phyloP scores from a whole-genome alignment of 1,140 invertebrate genomes.

The Anthonomus grandis region DNA sequence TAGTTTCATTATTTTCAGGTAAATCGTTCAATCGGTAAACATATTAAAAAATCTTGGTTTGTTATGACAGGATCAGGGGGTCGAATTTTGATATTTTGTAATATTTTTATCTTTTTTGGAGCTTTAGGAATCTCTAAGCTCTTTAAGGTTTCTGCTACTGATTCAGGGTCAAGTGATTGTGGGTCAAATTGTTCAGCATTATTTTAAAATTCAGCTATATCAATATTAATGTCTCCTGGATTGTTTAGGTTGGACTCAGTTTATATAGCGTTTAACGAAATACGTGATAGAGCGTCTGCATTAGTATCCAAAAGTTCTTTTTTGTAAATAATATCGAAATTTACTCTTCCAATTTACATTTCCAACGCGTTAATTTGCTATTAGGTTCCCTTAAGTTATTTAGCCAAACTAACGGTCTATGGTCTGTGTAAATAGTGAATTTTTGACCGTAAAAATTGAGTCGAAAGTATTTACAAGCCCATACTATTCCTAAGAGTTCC shows the following conservation, averaged over 20 bases:
- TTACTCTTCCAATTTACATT: conserved; percentile 44
- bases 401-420: conserved; percentile 37
- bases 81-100: too few relatives aligned
- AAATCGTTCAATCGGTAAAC: too few relatives aligned
- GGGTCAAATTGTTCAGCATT: too few relatives aligned
- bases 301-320: conserved; percentile 40
- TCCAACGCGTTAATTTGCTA: conserved; percentile 49
- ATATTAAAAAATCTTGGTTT: too few relatives aligned
- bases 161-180: too few relatives aligned
- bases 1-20: too few relatives aligned
- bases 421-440: conserved; percentile 30
- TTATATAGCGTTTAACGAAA: background rate
- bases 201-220: conserved; percentile 3
- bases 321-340: conserved; percentile 50
- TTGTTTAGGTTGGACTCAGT: conserved; percentile 2
- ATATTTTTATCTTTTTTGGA: too few relatives aligned
- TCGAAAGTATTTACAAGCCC: conserved; percentile 31
- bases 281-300: conserved; percentile 12
- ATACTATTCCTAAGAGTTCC: conserved; percentile 46
- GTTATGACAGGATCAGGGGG: too few relatives aligned
- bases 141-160: too few relatives aligned
- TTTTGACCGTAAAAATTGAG: conserved; percentile 27
- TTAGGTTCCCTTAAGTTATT: conserved; percentile 47
- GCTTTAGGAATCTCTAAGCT: too few relatives aligned
- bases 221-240: conserved; percentile 9